A percentile compares a stretch with the other conserved stretches of the same genome.
phyloP scores from a whole-genome alignment of 2,113 vertebrate genomes.

The Ramphastos sulfuratus region DNA sequence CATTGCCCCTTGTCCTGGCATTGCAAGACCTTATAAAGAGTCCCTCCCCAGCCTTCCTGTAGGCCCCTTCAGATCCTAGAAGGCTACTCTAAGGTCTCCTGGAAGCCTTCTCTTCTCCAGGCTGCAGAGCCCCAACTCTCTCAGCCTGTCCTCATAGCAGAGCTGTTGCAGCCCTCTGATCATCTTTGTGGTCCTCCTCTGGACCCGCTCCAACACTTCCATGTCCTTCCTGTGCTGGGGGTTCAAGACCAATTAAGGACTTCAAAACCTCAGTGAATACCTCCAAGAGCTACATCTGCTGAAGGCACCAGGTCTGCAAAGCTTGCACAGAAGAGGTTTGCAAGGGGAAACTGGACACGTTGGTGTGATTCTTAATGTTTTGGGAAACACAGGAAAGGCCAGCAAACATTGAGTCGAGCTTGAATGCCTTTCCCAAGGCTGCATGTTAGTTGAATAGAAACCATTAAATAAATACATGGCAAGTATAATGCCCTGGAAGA shows the following conservation, averaged over 20 bases:
- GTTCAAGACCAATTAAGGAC: background rate
- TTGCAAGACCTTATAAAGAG: too few relatives aligned
- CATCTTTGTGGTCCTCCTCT: too few relatives aligned
- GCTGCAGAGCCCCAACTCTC: too few relatives aligned
- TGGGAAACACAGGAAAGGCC: background rate
- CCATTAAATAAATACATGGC: background rate
- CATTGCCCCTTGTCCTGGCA: too few relatives aligned
- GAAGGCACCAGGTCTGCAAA: background rate
- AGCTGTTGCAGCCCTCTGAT: too few relatives aligned
- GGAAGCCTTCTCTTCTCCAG: too few relatives aligned
- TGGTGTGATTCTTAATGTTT: background rate
- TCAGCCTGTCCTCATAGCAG: too few relatives aligned
- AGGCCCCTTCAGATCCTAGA: too few relatives aligned
- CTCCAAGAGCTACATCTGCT: background rate
- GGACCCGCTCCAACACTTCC: too few relatives aligned
- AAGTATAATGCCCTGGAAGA: background rate
- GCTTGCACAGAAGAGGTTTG: background rate
- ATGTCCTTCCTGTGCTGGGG: too few relatives aligned
- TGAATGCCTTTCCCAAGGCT: background rate
- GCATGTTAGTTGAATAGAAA: background rate
- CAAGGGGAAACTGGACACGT: background rate
- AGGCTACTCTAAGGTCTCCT: too few relatives aligned
- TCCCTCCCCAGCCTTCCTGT: too few relatives aligned
- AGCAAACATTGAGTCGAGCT: background rate
- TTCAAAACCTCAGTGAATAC: background rate